A percentile compares a stretch with the other conserved stretches of the same genome.
Conservation (phyloP, 2,113 vertebrate species). For the Scartelaos histophorus region DNA sequence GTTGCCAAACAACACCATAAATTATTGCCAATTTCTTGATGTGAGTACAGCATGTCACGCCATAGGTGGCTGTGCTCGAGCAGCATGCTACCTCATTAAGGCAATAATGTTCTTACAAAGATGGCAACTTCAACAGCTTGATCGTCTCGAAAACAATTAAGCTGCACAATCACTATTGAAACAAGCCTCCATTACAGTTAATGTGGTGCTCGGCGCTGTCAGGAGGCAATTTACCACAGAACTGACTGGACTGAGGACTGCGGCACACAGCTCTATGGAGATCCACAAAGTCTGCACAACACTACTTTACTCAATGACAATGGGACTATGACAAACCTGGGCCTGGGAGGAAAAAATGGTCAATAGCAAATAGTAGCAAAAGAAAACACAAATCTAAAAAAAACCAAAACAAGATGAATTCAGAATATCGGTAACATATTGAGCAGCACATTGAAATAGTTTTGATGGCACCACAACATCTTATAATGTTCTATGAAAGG, state of each 20-base stretch:
- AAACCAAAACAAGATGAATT: too few species aligned
- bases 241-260: not conserved
- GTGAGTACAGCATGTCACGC: slow-evolving; percentile 30
- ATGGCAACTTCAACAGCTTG: slow-evolving; percentile 72
- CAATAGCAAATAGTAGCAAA: too few species aligned
- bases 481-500: too few species aligned
- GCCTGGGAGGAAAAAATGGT: too few species aligned
- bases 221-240: slow-evolving; percentile 77
- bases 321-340: too few species aligned
- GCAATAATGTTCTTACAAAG: slow-evolving; percentile 34
- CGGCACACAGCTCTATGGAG: slow-evolving; percentile 2
- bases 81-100: slow-evolving; percentile 41
- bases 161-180: slow-evolving; percentile 81
- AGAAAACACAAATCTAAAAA: too few species aligned
- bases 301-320: not conserved
- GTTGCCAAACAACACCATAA: not conserved
- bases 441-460: too few species aligned
- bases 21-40: slow-evolving; percentile 20
- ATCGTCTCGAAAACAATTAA: slow-evolving; percentile 83
- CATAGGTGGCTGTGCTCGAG: slow-evolving; percentile 24
- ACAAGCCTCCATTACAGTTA: slow-evolving; percentile 79
- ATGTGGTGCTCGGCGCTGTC: slow-evolving; percentile 79
- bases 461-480: too few species aligned
- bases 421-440: too few species aligned
- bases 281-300: not conserved